Percentiles rank a stretch among this genome's conserved stretches.
phyloP scores from a whole-genome alignment of 2,113 vertebrate genomes.

The Callospermophilus lateralis region DNA sequence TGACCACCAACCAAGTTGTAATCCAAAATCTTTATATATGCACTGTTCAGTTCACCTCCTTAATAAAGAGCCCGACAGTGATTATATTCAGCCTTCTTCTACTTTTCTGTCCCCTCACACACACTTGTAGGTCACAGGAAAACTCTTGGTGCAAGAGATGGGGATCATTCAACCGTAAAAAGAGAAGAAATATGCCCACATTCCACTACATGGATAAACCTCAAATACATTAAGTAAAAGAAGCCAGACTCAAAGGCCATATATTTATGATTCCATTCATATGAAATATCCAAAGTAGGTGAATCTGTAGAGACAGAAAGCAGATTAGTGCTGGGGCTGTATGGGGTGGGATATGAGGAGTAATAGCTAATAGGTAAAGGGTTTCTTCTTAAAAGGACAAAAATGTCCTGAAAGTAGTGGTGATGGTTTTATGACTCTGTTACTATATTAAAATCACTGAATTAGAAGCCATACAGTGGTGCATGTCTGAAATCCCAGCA shows the following conservation, averaged over 20 bases:
- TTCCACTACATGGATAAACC: not conserved
- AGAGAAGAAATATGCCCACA: not conserved
- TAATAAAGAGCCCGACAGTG: not conserved
- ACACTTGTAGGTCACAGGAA: constrained; percentile 14
- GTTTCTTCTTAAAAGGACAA: not conserved
- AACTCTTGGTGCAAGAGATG: not conserved
- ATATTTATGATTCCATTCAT: not conserved
- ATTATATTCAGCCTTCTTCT: not conserved
- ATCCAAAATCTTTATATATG: not conserved
- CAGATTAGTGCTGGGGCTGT: not conserved
- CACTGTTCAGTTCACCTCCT: not conserved
- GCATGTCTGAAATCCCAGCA: no score
- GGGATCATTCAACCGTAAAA: not conserved
- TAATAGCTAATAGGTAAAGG: not conserved
- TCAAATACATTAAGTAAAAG: not conserved
- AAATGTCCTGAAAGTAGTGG: not conserved
- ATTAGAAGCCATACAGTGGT: no score
- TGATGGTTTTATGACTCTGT: not conserved
- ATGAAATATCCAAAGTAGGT: not conserved
- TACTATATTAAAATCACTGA: not conserved
- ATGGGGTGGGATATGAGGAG: no score
- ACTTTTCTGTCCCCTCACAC: not conserved
- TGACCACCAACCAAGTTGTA: not conserved
- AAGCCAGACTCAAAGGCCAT: not conserved
- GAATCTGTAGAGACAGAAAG: not conserved